phyloP scores from a whole-genome alignment of 2,113 vertebrate species.

The Nothobranchius furzeri region DNA sequence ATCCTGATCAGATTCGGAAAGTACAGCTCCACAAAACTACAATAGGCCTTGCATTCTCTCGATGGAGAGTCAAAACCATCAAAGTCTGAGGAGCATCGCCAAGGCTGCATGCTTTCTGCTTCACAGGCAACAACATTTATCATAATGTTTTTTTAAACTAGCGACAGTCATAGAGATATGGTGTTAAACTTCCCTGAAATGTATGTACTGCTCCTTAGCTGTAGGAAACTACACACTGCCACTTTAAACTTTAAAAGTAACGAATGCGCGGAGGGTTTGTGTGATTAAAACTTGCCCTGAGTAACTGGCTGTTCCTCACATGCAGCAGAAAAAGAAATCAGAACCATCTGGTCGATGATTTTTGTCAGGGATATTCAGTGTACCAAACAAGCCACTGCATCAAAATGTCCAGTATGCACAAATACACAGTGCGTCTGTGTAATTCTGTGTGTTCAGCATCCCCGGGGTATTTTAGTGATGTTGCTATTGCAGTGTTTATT shows the following conservation, averaged over 20 bases:
- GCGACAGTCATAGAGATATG: no score
- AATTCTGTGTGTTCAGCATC: constrained; percentile 13
- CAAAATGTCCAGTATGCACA: constrained; percentile 26
- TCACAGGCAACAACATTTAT: no score
- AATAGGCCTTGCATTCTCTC: no score
- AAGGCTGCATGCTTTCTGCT: no score
- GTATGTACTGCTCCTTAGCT: no score
- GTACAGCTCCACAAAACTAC: no score
- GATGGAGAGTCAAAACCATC: no score
- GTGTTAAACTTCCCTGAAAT: no score
- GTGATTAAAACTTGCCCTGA: not conserved
- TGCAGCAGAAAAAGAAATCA: not conserved
- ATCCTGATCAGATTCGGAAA: no score
- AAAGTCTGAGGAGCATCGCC: no score
- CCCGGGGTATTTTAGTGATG: constrained; percentile 17
- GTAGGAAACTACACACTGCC: no score
- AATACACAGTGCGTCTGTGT: constrained; percentile 12
- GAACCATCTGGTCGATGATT: not conserved
- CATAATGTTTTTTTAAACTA: no score
- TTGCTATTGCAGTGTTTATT: constrained; percentile 49
- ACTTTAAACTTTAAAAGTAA: not conserved
- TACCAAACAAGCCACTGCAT: not conserved
- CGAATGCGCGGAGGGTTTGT: not conserved
- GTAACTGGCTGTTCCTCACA: not conserved
- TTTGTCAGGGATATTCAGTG: constrained; percentile 12